phyloP scores from a whole-genome alignment of 53 echinoderm and acorn worm species.

The Paracentrotus lividus region DNA sequence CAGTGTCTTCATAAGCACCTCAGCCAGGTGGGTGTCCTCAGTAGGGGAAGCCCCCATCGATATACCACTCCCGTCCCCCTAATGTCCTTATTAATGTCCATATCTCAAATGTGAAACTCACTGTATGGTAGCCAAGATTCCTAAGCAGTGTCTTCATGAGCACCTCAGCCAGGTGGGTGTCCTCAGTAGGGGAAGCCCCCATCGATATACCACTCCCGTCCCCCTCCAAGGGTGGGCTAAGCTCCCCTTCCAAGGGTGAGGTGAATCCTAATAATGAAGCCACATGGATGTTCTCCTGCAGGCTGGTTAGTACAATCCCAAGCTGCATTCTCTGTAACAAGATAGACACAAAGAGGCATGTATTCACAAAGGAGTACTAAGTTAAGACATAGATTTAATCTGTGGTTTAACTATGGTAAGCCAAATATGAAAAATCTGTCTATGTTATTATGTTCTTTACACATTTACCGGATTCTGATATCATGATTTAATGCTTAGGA shows the following conservation, averaged over 20 bases:
- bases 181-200: conserved; percentile 73
- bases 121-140: conserved; percentile 98
- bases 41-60: conserved; percentile 65
- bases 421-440: too few relatives aligned
- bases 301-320: conserved; percentile 95
- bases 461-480: too few relatives aligned
- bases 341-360: too few relatives aligned
- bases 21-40: conserved; percentile 92
- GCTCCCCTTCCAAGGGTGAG: conserved; percentile 86
- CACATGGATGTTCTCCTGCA: conserved; percentile 97
- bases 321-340: conserved; percentile 95
- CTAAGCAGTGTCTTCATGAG: conserved; percentile 97
- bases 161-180: conserved; percentile 93
- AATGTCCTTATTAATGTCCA: too few relatives aligned
- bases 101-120: conserved; percentile 69
- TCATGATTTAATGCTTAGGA: too few relatives aligned
- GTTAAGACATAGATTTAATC: too few relatives aligned
- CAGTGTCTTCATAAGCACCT: conserved; percentile 97
- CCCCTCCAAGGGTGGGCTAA: conserved; percentile 77
- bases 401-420: too few relatives aligned
- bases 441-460: too few relatives aligned
- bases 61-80: conserved; percentile 70
- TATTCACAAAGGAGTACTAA: too few relatives aligned
- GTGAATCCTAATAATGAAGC: conserved; percentile 97
- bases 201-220: conserved; percentile 68